Evolutionary conservation across 2,888 invertebrate genomes (phyloP).

Genomic region (Nephrotoma guestfalica): DNA sequence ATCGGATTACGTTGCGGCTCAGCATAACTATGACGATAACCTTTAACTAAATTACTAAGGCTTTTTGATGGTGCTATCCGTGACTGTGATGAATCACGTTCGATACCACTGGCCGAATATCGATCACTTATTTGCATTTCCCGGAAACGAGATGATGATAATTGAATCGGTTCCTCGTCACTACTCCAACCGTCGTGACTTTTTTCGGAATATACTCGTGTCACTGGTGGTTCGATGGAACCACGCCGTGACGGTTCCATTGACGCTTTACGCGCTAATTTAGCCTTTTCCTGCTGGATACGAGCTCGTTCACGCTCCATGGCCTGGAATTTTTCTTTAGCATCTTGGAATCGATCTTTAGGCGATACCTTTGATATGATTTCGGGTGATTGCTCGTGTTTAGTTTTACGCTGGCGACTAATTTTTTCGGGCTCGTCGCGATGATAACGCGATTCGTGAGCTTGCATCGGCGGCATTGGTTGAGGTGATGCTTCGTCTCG

Average conservation of each 20-base stretch:
- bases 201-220: conserved; percentile 11
- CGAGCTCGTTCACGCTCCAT: conserved; percentile 53
- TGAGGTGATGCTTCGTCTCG: background rate
- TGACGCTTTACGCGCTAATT: conserved; percentile 15
- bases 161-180: conserved; percentile 10
- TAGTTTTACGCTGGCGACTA: background rate
- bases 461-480: background rate
- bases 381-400: conserved; percentile 8
- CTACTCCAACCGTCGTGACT: conserved; percentile 19
- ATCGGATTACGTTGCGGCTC: conserved; percentile 16
- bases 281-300: background rate
- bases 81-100: background rate
- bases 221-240: conserved; percentile 18
- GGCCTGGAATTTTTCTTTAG: conserved; percentile 71
- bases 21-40: conserved; percentile 32
- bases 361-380: conserved; percentile 36
- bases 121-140: conserved; percentile 15
- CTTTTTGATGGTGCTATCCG: conserved; percentile 18
- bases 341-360: conserved; percentile 68
- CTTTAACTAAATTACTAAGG: conserved; percentile 27
- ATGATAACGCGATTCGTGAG: background rate
- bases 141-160: conserved; percentile 13
- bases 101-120: conserved; percentile 3
- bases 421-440: background rate
- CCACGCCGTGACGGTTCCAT: conserved; percentile 14